Base-by-base conservation (phyloP, 2,888 invertebrate species). In the Bibio marci region DNA sequence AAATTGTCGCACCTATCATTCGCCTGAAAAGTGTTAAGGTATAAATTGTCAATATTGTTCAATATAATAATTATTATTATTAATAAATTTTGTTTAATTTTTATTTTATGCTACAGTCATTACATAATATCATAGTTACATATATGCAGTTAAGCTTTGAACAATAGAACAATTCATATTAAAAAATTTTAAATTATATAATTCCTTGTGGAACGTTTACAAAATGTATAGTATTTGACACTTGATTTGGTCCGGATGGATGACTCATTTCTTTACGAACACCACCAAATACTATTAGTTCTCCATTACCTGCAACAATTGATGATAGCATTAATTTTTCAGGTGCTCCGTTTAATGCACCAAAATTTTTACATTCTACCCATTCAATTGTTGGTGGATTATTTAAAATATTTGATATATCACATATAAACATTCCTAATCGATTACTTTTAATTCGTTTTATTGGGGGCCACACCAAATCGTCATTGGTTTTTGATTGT, bases 281-380 rank as follows among this genome's bases (percentile, higher is more conserved):
- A 41, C 94, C 95, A n/a, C 94, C 94, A 65, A 95, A 94, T 70
- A 95, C 80, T 39, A 95, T 79, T 22, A 95, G 62, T 65, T 95
- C 94, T 11, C 87, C 87, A 54, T 87, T 80, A 12, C 91, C 94
- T 46, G 80, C 74, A 5, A 90, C 80, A 49, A 94, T 69, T 26
- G 88, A 81, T 56, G 92, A 92, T 51, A 92, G 71, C 47, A 92
- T 82, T 36, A 88, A 74, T 55, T 92, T 87, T 55, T 90, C 87
- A 1, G 94, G 91, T 22, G 78, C 76, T 32, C 76, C 76, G 41
- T 63, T 65, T 48, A 73, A 67, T 51, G 77, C 71, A 14, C 70
- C 73, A 44, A 74, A 69, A 49, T 80, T 76, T 46, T 60, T 61
- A 43, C 59, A 57, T 39, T 62, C 62, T 38, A 62, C 46, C 62